These are phyloP conservation scores for Sphecodes monilicornis DNA, from an alignment of 2,888 invertebrate species.

Conservation along the genomic window DNA sequence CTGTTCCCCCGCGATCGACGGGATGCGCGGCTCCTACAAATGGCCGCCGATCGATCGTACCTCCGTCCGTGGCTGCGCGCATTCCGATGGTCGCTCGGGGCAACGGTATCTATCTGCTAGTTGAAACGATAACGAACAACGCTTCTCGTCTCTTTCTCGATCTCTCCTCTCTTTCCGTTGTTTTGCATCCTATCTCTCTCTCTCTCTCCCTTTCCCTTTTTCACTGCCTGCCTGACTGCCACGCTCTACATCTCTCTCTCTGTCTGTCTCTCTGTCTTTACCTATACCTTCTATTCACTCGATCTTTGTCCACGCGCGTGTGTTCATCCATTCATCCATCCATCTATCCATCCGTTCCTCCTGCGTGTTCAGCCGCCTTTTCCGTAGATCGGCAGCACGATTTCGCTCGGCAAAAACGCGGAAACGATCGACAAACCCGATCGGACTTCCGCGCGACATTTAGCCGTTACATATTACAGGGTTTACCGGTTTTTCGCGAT, in stretches of 20 bases:
- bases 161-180: neutral
- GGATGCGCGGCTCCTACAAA: slow-evolving; percentile 18
- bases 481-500: slow-evolving; percentile 64
- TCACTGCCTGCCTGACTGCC: too few species aligned
- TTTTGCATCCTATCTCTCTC: neutral
- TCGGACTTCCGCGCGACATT: slow-evolving; percentile 49
- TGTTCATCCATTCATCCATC: slow-evolving; percentile 11
- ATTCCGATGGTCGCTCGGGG: slow-evolving; percentile 20
- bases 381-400: neutral
- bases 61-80: slow-evolving; percentile 21
- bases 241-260: neutral
- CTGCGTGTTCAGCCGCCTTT: slow-evolving; percentile 16
- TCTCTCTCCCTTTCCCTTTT: neutral
- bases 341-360: slow-evolving; percentile 6
- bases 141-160: neutral
- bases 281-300: neutral
- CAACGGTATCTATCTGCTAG: neutral
- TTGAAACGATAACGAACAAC: slow-evolving; percentile 8
- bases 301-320: neutral
- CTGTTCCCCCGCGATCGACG: slow-evolving; percentile 17
- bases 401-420: neutral
- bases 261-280: neutral
- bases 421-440: slow-evolving; percentile 45
- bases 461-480: slow-evolving; percentile 67
- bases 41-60: slow-evolving; percentile 19